These are phyloP conservation scores for Hemichromis elongatus DNA, from an alignment of 2,113 vertebrate species.

Conservation along the genomic window DNA sequence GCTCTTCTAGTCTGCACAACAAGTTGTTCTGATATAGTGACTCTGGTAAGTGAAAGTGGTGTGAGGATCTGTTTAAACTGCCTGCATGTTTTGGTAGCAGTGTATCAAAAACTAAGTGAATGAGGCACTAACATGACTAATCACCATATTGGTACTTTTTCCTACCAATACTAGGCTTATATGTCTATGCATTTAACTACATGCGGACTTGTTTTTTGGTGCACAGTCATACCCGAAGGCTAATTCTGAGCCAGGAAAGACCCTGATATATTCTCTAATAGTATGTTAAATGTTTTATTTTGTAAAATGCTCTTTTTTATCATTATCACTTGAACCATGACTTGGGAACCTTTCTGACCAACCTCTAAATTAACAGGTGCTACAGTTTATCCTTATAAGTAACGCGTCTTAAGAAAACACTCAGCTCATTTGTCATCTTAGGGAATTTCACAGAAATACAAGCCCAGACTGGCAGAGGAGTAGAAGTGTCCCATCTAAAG, in stretches of 20 bases:
- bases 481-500: neutral
- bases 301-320: neutral
- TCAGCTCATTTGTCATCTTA: neutral
- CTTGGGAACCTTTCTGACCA: neutral
- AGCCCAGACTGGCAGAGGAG: neutral
- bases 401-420: neutral
- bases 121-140: neutral
- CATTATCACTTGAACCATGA: neutral
- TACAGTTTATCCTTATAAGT: neutral
- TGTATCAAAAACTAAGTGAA: neutral
- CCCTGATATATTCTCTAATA: neutral
- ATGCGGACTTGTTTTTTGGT: neutral
- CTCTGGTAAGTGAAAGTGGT: neutral
- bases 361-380: neutral
- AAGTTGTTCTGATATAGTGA: neutral
- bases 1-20: neutral
- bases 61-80: neutral
- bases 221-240: neutral
- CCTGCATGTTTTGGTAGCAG: neutral
- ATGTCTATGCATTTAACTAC: neutral
- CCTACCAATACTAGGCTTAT: neutral
- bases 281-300: neutral
- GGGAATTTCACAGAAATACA: neutral
- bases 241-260: neutral
- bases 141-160: neutral